Base-by-base conservation (phyloP, 2,888 invertebrate species). In the Synergus japonicus region DNA sequence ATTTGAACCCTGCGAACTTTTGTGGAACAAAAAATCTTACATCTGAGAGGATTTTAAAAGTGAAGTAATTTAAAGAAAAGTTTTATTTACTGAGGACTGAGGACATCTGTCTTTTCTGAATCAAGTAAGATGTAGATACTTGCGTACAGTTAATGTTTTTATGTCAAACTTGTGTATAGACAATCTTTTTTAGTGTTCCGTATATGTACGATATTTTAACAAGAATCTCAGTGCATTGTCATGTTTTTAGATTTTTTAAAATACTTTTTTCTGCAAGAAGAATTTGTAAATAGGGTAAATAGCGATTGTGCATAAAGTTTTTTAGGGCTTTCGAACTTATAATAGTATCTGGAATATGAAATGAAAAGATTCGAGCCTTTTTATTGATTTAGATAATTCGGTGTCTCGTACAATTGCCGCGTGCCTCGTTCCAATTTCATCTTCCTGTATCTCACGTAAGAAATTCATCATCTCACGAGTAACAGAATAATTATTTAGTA, bases 381-480 rank as follows among this genome's bases (percentile, higher is more conserved):
- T 15, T n/a, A 15, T 37, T 37, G 54, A 54, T 67, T 67, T 67
- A 1, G 44, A 46, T 46, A 67, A 37, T 54, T 49, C 54, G 54
- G 37, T 41, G 54, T 46, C 67, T 46, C 67, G 18, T 22, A 67
- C n/a, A 13, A 73, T 73, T 73, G 73, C 73, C 73, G 54, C 41
- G 73, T 73, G 54, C 73, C 73, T 73, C 73, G 73, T 73, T 73
- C 73, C 54, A 37, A n/a, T 41, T 54, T 29, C 73, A 73, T 73
- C 73, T 73, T 58, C 54, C 73, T 54, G 54, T 54, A 73, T 54
- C 37, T 41, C 37, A 37, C 37, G n/a, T 73, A 54, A 54, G 37
- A 54, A 54, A 73, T 37, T 41, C 54, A 63, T 73, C 49, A 73
- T 37, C 41, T 37, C 18, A 37, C 41, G 54, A 54, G 37, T 58